These are phyloP conservation scores for Nasonia giraulti DNA, from an alignment of 1,140 invertebrate genomes.

Conservation along the genomic window DNA sequence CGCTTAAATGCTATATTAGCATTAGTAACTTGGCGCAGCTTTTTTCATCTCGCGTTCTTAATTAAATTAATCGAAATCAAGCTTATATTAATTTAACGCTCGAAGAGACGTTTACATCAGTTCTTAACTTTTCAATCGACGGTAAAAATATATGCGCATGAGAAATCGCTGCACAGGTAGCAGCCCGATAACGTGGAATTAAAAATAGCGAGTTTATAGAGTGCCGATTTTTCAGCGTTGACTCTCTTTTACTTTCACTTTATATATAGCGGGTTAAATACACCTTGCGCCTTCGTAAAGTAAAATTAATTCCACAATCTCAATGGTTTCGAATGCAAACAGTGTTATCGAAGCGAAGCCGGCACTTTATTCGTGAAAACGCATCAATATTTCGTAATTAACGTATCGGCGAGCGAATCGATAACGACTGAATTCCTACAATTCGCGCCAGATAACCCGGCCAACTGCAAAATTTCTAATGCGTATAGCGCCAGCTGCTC, in stretches of 20 bases:
- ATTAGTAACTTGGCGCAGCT: not conserved
- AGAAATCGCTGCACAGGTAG: not conserved
- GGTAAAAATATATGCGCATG: not conserved
- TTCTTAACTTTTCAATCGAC: not conserved
- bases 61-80: not conserved
- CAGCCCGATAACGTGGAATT: not conserved
- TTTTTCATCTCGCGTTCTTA: not conserved
- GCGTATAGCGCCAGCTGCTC: not conserved
- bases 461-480: not conserved
- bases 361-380: no score
- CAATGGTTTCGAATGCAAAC: not conserved
- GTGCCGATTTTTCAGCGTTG: not conserved
- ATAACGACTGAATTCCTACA: not conserved
- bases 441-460: not conserved
- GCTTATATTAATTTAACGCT: not conserved
- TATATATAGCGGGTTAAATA: not conserved
- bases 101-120: not conserved
- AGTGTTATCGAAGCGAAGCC: not conserved
- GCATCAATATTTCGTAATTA: no score
- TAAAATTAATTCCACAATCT: not conserved
- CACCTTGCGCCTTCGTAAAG: not conserved
- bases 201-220: not conserved
- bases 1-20: not conserved
- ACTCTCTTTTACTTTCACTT: conserved; percentile 4
- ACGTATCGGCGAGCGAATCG: no score